A percentile compares a stretch with the other conserved stretches of the same genome.
Conservation (phyloP, 2,113 vertebrate genomes). For the Alouatta palliata region DNA sequence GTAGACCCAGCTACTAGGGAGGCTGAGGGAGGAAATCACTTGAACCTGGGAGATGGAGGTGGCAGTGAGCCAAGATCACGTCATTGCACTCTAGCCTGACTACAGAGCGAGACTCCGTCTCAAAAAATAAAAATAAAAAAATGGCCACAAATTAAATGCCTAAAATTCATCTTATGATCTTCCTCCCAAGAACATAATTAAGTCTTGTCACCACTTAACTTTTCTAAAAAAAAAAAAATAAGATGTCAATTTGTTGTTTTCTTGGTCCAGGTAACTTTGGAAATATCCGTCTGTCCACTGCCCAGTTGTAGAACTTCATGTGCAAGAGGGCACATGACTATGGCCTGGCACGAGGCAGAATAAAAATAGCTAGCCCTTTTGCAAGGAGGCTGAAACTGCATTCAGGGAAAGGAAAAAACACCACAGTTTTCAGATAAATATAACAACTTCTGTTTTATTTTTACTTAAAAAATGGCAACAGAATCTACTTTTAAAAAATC, state of each 20-base stretch:
- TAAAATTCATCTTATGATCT: background rate
- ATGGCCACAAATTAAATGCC: background rate
- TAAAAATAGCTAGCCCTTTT: background rate
- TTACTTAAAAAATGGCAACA: background rate
- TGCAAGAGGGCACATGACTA: rapidly evolving
- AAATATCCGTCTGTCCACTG: background rate
- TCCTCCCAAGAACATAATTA: background rate
- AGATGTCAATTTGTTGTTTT: background rate
- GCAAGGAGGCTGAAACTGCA: background rate
- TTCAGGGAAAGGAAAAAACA: background rate
- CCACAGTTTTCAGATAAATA: background rate
- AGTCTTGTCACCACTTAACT: background rate
- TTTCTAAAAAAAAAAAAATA: background rate
- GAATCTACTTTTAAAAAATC: conserved; percentile 10
- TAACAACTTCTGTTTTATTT: background rate
- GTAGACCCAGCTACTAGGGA: too few relatives aligned
- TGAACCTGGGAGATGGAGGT: too few relatives aligned
- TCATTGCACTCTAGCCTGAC: too few relatives aligned
- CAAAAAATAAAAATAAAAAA: too few relatives aligned
- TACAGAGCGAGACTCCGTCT: too few relatives aligned
- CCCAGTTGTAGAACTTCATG: rapidly evolving
- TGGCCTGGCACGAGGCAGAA: background rate
- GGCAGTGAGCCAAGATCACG: too few relatives aligned
- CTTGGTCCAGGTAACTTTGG: background rate
- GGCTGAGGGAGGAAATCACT: too few relatives aligned